These are phyloP conservation scores for Paradoxurus hermaphroditus DNA, from an alignment of 2,113 vertebrate genomes.

Conservation along the genomic window DNA sequence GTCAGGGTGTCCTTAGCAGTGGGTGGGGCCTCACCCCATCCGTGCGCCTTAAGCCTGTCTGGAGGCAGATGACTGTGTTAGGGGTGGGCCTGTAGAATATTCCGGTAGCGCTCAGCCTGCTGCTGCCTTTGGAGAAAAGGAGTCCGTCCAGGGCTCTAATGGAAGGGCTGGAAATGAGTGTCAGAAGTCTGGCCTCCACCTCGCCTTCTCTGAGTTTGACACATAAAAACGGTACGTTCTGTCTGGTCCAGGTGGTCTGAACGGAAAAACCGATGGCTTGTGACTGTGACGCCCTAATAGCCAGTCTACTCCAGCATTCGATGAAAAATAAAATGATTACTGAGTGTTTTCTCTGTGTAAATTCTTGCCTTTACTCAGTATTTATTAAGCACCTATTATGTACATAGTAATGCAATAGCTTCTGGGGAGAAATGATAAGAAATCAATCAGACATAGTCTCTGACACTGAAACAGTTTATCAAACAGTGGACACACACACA, in stretches of 20 bases:
- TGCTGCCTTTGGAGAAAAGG: neutral
- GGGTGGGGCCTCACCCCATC: constrained; percentile 73
- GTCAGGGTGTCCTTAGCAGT: constrained; percentile 67
- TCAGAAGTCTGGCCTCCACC: neutral
- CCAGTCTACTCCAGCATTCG: neutral
- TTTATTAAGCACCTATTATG: neutral
- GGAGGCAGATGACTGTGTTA: constrained; percentile 15
- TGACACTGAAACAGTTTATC: neutral
- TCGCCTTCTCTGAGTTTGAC: neutral
- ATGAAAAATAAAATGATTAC: neutral
- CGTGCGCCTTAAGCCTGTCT: constrained; percentile 57
- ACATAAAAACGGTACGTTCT: neutral
- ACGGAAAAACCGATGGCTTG: neutral
- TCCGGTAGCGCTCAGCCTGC: neutral
- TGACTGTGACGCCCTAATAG: neutral
- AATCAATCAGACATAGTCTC: neutral
- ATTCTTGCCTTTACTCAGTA: neutral
- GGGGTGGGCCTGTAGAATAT: neutral
- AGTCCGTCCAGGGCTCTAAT: neutral
- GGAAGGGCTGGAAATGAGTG: neutral
- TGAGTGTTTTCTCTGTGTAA: neutral
- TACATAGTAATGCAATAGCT: neutral
- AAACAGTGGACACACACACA: neutral
- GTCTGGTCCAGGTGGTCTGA: neutral
- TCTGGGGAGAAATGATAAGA: neutral